Evolutionary conservation across 2,113 vertebrate species (phyloP), one percentile per base, ranked within the genome.

Genomic region (Ondatra zibethicus): DNA sequence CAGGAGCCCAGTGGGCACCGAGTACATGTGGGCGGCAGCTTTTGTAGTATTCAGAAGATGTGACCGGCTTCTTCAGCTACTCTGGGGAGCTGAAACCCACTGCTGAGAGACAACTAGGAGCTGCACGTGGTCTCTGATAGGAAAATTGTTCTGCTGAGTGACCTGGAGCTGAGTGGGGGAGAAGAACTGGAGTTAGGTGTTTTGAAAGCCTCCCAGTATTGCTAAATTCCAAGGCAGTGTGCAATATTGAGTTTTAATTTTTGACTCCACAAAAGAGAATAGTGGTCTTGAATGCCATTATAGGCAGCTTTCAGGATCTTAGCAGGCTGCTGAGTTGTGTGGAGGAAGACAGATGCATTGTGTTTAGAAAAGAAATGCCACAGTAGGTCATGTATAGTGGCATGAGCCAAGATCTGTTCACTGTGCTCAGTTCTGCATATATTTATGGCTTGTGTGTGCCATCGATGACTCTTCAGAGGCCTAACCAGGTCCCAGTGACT

Each of bases 161-260:
- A 96, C 50, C 39, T 0, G 50, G 65, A 91, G 58, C 82, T 70
- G 42, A 85, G 6, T 50, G 50, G 45, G 45, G 45, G 33, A 65
- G 63, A 17, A 45, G 72, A 50, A 36, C 55, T 93, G 31, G 47
- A 50, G 16, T 85, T 63, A 50, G 70, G 45, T 14, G 36, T 45
- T 88, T 89, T 61, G 91, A 95, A 55, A 45, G 7, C 55, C 14
- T 89, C 42, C 16, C 65, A 55, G 27, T 66, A 92, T 87, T 70
- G 81, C 61, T 52, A 73, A 4, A 55, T 94, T 39, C 45, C 39
- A 68, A 93, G 61, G 27, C 63, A 82, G 52, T 61, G 66, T 11
- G 5, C 63, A 76, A 39, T 77, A 66, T 52, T 52, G 86, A 92
- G 42, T 21, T 88, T 94, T 92, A 76, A 78, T 78, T 97, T 92